Evolutionary conservation across 2,113 vertebrate species (phyloP), one percentile per base, ranked within the genome.

Genomic region (Condylura cristata): DNA sequence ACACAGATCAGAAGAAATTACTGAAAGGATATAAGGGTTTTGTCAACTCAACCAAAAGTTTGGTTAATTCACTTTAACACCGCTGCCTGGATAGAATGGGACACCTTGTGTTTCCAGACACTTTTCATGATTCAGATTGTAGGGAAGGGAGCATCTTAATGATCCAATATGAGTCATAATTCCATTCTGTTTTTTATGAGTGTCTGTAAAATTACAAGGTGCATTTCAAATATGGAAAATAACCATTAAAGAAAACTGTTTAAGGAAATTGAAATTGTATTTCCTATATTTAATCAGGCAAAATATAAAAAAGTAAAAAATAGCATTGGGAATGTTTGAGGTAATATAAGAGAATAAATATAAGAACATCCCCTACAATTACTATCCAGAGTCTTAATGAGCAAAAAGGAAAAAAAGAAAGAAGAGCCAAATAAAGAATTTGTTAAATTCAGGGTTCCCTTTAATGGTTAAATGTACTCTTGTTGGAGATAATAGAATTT

Each of bases 201-300:
- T 30, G 37, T 92, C 18, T 81, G 18, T 41, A 24, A 79, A 81
- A 87, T 66, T 65, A 66, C 6, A 72, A 68, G 1, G 9, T 78
- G n/a, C 7, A 20, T 89, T 93, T 85, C 24, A 88, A 86, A 78
- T 88, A 60, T 1, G 65, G 30, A 22, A 79, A 79, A 32, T 65
- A 48, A 32, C 6, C 24, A 2, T 39, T 32, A 20, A 8, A 66
- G 20, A 84, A 91, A 83, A 70, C 28, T 71, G 14, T 53, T 63
- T 24, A 78, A 95, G 6, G 17, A 61, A 91, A 92, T 78, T 86
- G n/a, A 61, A 78, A 75, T 61, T 84, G 6, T 83, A 16, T 61
- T 87, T 90, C 37, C 26, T 28, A 78, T 26, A 94, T 22, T 13
- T 51, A 90, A 53, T 8, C 28, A 89, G 12, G 22, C 22, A 39